Evolutionary conservation across 2,888 invertebrate genomes (phyloP), one percentile per base, ranked within the genome.

Genomic region (Microctonus aethiopoides): DNA sequence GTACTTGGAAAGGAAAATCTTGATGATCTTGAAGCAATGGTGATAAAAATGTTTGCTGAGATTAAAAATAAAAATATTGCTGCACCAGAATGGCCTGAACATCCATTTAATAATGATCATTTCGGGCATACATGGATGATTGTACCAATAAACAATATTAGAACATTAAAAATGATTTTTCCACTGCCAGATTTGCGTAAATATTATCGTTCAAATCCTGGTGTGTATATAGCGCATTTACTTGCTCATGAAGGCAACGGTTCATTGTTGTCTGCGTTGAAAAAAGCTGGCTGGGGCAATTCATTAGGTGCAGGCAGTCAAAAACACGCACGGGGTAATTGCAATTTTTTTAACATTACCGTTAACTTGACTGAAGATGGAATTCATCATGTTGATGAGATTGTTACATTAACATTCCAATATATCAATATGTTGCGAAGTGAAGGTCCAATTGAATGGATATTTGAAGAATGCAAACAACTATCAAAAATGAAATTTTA

Each of bases 241-340:
- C 89, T 99, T 77, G 99, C 98, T 0, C 99, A 99, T 85, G 99
- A 99, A 87, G 98, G 98, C 0, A 92, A 95, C 1, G 98, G 99
- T 3, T 98, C 98, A 80, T 89, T 99, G 71, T 88, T 98, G 72
- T 95, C 98, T 0, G 94, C 94, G 63, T 88, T 99, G 62, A 97
- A 97, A 83, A 89, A 91, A 0, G 90, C 91, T 71, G 96, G 97
- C 6, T 99, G 98, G 98, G 96, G 95, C 57, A 98, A 95, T 86
- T 90, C 93, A 79, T 88, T 99, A 68, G 90, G 93, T 66, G 95
- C 95, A 0, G 97, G 97, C 0, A 92, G 92, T 52, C 91, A 93
- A 68, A 89, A 91, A 36, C 93, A 94, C 0, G 94, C 95, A 0
- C 91, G 94, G 70, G 98, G 95, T 60, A 97, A 97, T 0, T 97